Percentiles rank a stretch among this genome's conserved stretches.
These are phyloP conservation scores for Forbesichthys papilliferus DNA, from an alignment of 2,113 vertebrate species.

Conservation along the genomic window DNA sequence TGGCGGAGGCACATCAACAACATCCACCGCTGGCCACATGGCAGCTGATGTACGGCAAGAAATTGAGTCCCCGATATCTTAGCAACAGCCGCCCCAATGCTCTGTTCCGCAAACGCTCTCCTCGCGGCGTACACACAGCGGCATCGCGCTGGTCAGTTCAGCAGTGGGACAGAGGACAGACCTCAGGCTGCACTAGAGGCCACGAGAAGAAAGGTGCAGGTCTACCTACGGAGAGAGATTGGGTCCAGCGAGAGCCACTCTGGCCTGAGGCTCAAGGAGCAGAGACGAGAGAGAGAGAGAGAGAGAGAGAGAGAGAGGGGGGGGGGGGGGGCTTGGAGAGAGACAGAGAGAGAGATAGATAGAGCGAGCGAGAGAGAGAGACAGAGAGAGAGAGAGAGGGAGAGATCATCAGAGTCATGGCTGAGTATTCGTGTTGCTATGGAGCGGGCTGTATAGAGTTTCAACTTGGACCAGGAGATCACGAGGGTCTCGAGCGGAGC, in stretches of 20 bases:
- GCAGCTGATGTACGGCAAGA: conserved; percentile 32
- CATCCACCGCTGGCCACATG: conserved; percentile 47
- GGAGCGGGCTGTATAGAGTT: neutral
- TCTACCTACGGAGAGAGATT: conserved; percentile 24
- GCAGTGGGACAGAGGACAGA: conserved; percentile 34
- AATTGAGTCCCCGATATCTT: conserved; percentile 12
- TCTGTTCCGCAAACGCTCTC: neutral
- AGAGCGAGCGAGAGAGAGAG: conserved; percentile 1
- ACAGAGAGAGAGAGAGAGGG: conserved; percentile 2
- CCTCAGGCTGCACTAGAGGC: conserved; percentile 22
- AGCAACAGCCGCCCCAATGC: conserved; percentile 1
- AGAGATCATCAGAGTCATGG: conserved; percentile 18
- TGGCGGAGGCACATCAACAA: conserved; percentile 26
- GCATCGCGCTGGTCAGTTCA: conserved; percentile 14
- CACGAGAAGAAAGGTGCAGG: conserved; percentile 37
- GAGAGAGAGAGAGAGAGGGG: neutral
- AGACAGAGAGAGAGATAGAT: neutral
- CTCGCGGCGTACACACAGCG: neutral
- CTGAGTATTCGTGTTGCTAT: conserved; percentile 19
- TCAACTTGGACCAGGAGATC: conserved; percentile 35
- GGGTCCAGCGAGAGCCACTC: neutral
- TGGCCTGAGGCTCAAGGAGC: conserved; percentile 41
- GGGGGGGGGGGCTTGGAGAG: neutral
- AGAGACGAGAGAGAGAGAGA: conserved; percentile 25
- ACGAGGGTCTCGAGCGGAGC: conserved; percentile 20